These are phyloP conservation scores for Gopherus flavomarginatus DNA, from an alignment of 2,113 vertebrate species.

Conservation along the genomic window DNA sequence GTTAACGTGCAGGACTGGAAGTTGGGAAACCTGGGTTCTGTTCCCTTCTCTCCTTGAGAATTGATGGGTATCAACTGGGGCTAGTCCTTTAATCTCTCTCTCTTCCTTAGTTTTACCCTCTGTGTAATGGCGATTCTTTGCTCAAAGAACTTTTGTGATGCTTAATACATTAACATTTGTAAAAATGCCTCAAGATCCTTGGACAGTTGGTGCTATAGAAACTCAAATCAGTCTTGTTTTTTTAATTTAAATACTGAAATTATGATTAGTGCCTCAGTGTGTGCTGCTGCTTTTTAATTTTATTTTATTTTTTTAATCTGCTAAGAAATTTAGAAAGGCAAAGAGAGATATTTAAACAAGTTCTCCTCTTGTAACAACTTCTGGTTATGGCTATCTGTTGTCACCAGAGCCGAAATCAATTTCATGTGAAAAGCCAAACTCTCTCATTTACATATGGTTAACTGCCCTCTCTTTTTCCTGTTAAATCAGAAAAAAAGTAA, in stretches of 20 bases:
- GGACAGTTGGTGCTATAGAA: constrained; percentile 35
- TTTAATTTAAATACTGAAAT: constrained; percentile 49
- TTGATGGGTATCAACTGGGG: constrained; percentile 53
- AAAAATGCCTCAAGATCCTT: constrained; percentile 15
- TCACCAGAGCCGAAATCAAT: constrained; percentile 65
- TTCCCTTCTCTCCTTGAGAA: constrained; percentile 59
- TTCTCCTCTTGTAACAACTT: constrained; percentile 47
- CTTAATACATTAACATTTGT: constrained; percentile 46
- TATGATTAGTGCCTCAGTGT: neutral
- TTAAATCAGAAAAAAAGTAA: constrained; percentile 62
- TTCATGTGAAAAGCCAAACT: constrained; percentile 52
- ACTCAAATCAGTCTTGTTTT: constrained; percentile 11
- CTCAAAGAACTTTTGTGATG: constrained; percentile 53
- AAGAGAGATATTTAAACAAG: constrained; percentile 21
- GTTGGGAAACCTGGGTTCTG: constrained; percentile 46
- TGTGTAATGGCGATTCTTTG: constrained; percentile 46
- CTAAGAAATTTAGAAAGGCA: constrained; percentile 33
- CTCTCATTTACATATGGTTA: constrained; percentile 65
- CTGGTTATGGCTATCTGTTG: constrained; percentile 58
- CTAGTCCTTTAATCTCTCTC: constrained; percentile 58
- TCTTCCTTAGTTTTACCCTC: constrained; percentile 15
- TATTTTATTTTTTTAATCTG: neutral
- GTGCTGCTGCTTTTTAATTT: neutral
- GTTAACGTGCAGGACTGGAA: constrained; percentile 42
- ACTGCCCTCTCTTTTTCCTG: constrained; percentile 65